phyloP scores from a whole-genome alignment of 2,888 invertebrate species.

The Hemaris fuciformis region DNA sequence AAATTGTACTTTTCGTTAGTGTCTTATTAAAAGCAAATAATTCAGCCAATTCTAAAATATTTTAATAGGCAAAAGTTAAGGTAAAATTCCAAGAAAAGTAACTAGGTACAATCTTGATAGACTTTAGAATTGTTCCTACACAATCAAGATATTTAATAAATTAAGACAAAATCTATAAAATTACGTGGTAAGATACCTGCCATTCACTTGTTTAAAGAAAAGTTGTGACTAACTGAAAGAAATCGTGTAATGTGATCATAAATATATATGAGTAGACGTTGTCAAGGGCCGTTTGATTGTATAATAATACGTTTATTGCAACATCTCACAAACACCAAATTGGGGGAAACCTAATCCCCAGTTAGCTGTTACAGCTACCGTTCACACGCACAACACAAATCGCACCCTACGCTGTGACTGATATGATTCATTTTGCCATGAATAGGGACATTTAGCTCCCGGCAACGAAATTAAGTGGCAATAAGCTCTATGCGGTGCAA shows the following conservation, averaged over 20 bases:
- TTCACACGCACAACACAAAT: slow-evolving; percentile 40
- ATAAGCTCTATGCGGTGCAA: slow-evolving; percentile 58
- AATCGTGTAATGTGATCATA: background rate
- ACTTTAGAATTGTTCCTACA: no score
- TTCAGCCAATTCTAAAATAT: no score
- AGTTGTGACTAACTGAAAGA: no score
- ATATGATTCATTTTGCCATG: slow-evolving; percentile 53
- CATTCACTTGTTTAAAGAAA: no score
- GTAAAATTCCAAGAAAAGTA: no score
- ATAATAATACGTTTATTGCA: slow-evolving; percentile 74
- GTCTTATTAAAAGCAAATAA: no score
- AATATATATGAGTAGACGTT: slow-evolving; percentile 11
- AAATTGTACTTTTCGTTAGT: no score
- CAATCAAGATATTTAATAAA: no score
- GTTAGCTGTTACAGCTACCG: slow-evolving; percentile 75
- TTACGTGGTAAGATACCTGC: no score
- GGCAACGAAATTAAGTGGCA: slow-evolving; percentile 56
- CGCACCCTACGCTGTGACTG: slow-evolving; percentile 43
- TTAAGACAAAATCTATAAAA: no score
- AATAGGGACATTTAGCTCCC: background rate
- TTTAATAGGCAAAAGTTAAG: no score
- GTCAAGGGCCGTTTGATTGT: slow-evolving; percentile 60
- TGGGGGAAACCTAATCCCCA: slow-evolving; percentile 76
- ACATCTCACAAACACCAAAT: slow-evolving; percentile 63
- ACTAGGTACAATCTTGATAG: no score